phyloP scores from a whole-genome alignment of 2,888 invertebrate genomes.

The Standfussiana lucernea region DNA sequence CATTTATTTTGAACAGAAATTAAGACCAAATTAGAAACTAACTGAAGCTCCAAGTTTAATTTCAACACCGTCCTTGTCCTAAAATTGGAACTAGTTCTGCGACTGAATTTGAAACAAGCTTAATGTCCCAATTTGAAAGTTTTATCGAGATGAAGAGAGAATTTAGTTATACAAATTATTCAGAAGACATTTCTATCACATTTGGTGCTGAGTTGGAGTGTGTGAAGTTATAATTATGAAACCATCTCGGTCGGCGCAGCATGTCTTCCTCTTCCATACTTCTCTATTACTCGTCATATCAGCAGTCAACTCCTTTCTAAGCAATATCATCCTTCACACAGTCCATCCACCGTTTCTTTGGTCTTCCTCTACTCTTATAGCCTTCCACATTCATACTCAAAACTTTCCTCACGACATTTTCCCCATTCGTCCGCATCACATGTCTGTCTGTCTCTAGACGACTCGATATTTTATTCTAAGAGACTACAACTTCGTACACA shows the following conservation, averaged over 20 bases:
- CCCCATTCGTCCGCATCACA: neutral
- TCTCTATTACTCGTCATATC: neutral
- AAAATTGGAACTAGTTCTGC: slow-evolving; percentile 57
- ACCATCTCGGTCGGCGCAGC: neutral
- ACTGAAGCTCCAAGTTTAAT: slow-evolving; percentile 44
- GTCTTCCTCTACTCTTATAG: neutral
- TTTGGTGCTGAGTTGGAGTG: slow-evolving; percentile 28
- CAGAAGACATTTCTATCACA: slow-evolving; percentile 23
- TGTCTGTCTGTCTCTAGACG: neutral
- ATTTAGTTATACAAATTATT: slow-evolving; percentile 50
- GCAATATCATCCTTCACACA: neutral
- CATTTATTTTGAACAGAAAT: slow-evolving; percentile 34
- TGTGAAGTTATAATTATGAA: slow-evolving; percentile 27
- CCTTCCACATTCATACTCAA: neutral
- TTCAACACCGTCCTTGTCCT: slow-evolving; percentile 36
- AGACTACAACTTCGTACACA: slow-evolving; percentile 15
- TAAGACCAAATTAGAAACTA: slow-evolving; percentile 45
- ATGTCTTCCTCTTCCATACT: neutral
- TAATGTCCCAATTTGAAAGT: slow-evolving; percentile 50
- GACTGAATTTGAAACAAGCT: slow-evolving; percentile 60
- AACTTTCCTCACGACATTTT: neutral
- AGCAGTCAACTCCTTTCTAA: neutral
- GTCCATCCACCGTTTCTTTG: neutral
- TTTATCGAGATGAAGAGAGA: slow-evolving; percentile 42
- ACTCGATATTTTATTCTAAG: slow-evolving; percentile 32